Evolutionary conservation across 2,888 invertebrate genomes (phyloP).

Genomic region (Aphodius sticticus): DNA sequence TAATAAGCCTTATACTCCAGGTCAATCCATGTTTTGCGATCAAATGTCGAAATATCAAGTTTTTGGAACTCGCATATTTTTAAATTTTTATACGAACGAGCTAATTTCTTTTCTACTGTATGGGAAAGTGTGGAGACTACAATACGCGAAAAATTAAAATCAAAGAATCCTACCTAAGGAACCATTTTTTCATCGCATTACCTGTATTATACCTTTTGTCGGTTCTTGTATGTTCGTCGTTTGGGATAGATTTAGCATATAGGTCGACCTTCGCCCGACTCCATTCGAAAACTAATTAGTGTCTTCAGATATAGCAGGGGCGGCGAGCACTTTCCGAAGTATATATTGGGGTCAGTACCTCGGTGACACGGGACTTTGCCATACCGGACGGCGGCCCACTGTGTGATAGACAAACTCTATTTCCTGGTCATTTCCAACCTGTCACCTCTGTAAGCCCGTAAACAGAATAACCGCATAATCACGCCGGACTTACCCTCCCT

Average conservation of each 20-base stretch:
- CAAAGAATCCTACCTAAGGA: too few species aligned
- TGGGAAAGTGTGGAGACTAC: too few species aligned
- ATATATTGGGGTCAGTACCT: background rate
- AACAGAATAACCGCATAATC: slow-evolving; percentile 34
- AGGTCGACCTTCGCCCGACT: background rate
- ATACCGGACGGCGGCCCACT: background rate
- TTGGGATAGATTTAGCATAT: background rate
- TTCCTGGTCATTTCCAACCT: slow-evolving; percentile 51
- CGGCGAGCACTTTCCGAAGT: background rate
- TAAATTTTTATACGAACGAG: too few species aligned
- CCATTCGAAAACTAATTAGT: background rate
- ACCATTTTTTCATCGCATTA: too few species aligned
- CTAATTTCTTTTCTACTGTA: too few species aligned
- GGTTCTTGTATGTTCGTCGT: background rate
- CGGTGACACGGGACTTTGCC: background rate
- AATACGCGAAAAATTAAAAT: too few species aligned
- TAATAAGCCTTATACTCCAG: too few species aligned
- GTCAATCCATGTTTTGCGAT: too few species aligned
- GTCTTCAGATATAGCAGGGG: background rate
- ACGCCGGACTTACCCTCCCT: background rate
- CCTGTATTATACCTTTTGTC: background rate
- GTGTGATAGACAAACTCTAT: slow-evolving; percentile 50
- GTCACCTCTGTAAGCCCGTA: slow-evolving; percentile 34
- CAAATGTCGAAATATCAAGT: too few species aligned
- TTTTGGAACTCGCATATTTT: too few species aligned